A percentile compares a stretch with the other conserved stretches of the same genome.
phyloP scores from a whole-genome alignment of 1,140 invertebrate genomes.

The Bacillus rossius region DNA sequence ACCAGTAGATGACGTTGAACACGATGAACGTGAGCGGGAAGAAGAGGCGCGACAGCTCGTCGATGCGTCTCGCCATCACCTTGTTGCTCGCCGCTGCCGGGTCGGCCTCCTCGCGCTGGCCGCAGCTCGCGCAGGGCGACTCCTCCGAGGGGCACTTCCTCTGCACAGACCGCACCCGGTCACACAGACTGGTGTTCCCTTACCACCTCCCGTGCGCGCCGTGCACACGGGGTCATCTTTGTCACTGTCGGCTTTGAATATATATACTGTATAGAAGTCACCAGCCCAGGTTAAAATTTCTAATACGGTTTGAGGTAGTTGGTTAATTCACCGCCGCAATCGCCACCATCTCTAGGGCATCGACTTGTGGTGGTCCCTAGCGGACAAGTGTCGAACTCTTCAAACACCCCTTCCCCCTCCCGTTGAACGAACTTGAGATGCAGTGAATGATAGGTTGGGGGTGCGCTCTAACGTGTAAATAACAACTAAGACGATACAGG shows the following conservation, averaged over 20 bases:
- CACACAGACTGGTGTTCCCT: neutral
- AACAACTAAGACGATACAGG: too few relatives aligned
- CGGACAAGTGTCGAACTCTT: too few relatives aligned
- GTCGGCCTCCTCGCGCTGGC: neutral
- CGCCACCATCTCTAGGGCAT: too few relatives aligned
- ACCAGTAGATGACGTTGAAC: conserved; percentile 49
- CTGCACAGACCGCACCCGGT: neutral
- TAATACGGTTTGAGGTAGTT: too few relatives aligned
- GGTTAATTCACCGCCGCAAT: too few relatives aligned
- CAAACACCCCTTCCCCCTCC: too few relatives aligned
- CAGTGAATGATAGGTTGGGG: too few relatives aligned
- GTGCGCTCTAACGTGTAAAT: too few relatives aligned
- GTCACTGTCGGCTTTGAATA: neutral
- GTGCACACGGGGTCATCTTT: neutral
- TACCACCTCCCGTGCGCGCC: neutral
- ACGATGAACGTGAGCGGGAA: conserved; percentile 46
- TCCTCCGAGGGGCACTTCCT: neutral
- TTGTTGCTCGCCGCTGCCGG: neutral
- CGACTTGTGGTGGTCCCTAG: too few relatives aligned
- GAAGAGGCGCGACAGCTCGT: conserved; percentile 43
- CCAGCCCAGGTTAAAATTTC: too few relatives aligned
- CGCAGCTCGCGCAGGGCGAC: neutral
- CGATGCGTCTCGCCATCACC: conserved; percentile 35
- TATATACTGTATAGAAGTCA: too few relatives aligned
- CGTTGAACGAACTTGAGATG: too few relatives aligned